Evolutionary conservation across 2,888 invertebrate genomes (phyloP), one percentile per base, ranked within the genome.

Genomic region (Polietes domitor): DNA sequence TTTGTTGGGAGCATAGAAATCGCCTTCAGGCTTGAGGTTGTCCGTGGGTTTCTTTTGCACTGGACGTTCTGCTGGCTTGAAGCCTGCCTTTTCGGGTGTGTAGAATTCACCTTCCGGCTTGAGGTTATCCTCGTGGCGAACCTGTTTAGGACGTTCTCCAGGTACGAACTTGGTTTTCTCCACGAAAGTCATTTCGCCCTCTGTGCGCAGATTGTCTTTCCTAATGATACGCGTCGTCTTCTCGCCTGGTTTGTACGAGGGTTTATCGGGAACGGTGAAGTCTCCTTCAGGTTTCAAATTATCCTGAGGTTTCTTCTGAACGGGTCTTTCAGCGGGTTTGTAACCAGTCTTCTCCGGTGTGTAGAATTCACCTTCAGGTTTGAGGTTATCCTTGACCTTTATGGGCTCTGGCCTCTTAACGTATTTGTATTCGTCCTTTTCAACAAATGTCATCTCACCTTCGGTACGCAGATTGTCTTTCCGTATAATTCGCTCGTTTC

Each of bases 271-370:
- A 47, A 92, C 89, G 47, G 93, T 93, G 84, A 94, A 94, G 28
- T 93, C 93, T 10, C 94, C 94, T 89, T 94, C 94, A 0, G 94
- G 93, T 68, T 93, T 93, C n/a, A 94, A 89, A 88, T 94, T 94
- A 85, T 93, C 93, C 87, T 92, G 92, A 1, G 93, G 93, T 85
- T 90, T 92, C 19, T 92, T 90, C 73, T 91, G 93, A 75, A 77
- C 70, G 15, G 87, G 88, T 19, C 91, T 87, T 84, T 93, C 93
- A 3, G 81, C 90, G 1, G 92, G 91, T 17, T 86, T 78, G 85
- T 86, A 86, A 65, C 77, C 91, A 87, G 75, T 91, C 78, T 90
- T 92, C 21, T 93, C 92, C 0, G 92, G 92, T 63, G 89, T 89
- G 74, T 93, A 93, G 85, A 94, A 94, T 2, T 94, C 93, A 9